These are phyloP conservation scores for Andricus quercusramuli DNA, from an alignment of 2,888 invertebrate species.

Conservation along the genomic window DNA sequence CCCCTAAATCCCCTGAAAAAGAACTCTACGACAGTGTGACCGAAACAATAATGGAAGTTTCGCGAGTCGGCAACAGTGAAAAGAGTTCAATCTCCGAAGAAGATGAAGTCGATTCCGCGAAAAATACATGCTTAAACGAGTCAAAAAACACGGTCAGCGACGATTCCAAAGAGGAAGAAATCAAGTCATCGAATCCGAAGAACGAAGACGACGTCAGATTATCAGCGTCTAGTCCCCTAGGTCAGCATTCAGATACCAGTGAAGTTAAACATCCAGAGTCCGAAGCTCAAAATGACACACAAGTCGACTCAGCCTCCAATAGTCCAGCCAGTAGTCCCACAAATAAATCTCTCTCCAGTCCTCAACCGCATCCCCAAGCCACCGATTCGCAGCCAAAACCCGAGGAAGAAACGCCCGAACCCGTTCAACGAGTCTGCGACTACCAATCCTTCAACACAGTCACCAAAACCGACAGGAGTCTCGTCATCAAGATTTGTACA, in stretches of 20 bases:
- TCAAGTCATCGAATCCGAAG: conserved; percentile 50
- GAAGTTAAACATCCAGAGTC: conserved; percentile 48
- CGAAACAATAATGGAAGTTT: conserved; percentile 71
- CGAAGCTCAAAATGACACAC: conserved; percentile 45
- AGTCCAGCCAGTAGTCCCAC: conserved; percentile 58
- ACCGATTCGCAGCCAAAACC: conserved; percentile 77
- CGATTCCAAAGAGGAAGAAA: conserved; percentile 41
- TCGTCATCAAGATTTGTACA: conserved; percentile 76
- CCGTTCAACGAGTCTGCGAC: conserved; percentile 20
- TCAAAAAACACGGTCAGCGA: conserved; percentile 39
- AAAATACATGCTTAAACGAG: conserved; percentile 16
- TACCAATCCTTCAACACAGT: conserved; percentile 64
- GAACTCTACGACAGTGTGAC: conserved; percentile 65
- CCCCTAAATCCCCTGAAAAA: neutral
- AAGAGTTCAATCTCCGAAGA: conserved; percentile 37
- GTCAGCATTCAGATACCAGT: conserved; percentile 49
- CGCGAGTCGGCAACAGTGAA: conserved; percentile 54
- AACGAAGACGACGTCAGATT: conserved; percentile 54
- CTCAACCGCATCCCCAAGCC: conserved; percentile 59
- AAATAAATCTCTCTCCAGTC: conserved; percentile 63
- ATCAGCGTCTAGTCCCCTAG: conserved; percentile 44
- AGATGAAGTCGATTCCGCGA: conserved; percentile 22
- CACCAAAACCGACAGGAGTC: conserved; percentile 71
- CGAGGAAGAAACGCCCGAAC: conserved; percentile 73
- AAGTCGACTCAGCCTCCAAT: conserved; percentile 45